Evolutionary conservation across 2,888 invertebrate species (phyloP).

Genomic region (Drosophila colorata): DNA sequence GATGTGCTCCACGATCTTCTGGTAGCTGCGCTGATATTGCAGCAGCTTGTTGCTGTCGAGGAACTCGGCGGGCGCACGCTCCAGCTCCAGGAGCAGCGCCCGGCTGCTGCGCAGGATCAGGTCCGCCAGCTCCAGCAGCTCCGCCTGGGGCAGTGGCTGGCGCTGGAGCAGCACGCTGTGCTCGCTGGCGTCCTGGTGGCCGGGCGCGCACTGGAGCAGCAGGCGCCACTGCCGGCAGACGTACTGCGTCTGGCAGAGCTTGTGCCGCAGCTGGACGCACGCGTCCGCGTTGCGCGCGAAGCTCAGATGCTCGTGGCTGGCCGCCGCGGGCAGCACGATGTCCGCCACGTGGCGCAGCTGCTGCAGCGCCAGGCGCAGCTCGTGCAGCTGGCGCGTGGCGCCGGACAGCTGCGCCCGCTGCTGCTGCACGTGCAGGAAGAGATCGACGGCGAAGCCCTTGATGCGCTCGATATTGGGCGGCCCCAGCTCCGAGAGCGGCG

Average conservation of each 20-base stretch:
- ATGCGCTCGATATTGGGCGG: constrained; percentile 93
- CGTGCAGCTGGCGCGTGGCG: constrained; percentile 87
- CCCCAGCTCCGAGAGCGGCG: constrained; percentile 92
- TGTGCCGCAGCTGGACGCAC: constrained; percentile 62
- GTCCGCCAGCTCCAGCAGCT: constrained; percentile 53
- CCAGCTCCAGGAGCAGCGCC: constrained; percentile 64
- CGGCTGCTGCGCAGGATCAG: constrained; percentile 65
- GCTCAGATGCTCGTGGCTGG: constrained; percentile 34
- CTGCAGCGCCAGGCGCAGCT: constrained; percentile 86
- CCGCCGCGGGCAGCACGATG: constrained; percentile 41
- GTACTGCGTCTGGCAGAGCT: constrained; percentile 76
- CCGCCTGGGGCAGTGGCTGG: constrained; percentile 44
- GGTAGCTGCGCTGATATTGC: constrained; percentile 47
- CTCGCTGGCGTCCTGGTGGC: constrained; percentile 67
- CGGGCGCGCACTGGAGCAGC: constrained; percentile 89
- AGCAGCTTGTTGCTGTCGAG: constrained; percentile 67
- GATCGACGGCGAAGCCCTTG: constrained; percentile 92
- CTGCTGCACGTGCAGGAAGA: constrained; percentile 89
- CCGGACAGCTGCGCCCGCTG: constrained; percentile 89
- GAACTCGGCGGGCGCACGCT: constrained; percentile 75
- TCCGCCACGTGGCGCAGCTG: constrained; percentile 76
- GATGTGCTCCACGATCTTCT: constrained; percentile 56
- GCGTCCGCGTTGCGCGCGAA: constrained; percentile 70
- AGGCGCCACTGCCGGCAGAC: constrained; percentile 89
- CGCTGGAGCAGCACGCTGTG: constrained; percentile 55